phyloP scores from a whole-genome alignment of 2,888 invertebrate genomes.

The Eupithecia insigniata region DNA sequence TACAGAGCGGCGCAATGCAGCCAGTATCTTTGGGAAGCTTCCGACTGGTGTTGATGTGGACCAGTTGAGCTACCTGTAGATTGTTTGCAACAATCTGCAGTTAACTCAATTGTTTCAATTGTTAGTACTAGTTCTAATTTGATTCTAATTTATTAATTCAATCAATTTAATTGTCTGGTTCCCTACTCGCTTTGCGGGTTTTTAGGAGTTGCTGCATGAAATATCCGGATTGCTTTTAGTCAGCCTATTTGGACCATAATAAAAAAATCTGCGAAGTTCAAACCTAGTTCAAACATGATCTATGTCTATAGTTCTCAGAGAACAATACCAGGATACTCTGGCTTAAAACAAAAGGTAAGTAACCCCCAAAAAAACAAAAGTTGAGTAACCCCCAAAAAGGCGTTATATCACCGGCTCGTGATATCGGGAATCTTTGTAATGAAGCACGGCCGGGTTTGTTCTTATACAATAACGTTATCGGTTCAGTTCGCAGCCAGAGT shows the following conservation, averaged over 20 bases:
- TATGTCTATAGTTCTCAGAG: not conserved
- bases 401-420: slow-evolving; percentile 32
- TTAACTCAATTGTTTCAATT: no score
- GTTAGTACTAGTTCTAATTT: no score
- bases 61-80: no score
- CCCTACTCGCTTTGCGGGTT: no score
- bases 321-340: not conserved
- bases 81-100: no score
- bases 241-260: not conserved
- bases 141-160: no score
- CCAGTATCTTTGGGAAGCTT: no score
- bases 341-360: not conserved
- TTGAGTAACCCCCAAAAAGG: slow-evolving; percentile 21
- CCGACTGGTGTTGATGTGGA: no score
- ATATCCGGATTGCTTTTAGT: not conserved
- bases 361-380: slow-evolving; percentile 22
- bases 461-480: slow-evolving; percentile 57
- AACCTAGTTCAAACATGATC: not conserved
- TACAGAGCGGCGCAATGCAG: no score
- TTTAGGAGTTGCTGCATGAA: not conserved
- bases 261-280: not conserved
- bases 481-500: slow-evolving; percentile 46
- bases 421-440: slow-evolving; percentile 49
- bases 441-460: slow-evolving; percentile 41
- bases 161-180: no score